These are phyloP conservation scores for Acrocera orbiculus DNA, from an alignment of 2,888 invertebrate genomes.

Conservation along the genomic window DNA sequence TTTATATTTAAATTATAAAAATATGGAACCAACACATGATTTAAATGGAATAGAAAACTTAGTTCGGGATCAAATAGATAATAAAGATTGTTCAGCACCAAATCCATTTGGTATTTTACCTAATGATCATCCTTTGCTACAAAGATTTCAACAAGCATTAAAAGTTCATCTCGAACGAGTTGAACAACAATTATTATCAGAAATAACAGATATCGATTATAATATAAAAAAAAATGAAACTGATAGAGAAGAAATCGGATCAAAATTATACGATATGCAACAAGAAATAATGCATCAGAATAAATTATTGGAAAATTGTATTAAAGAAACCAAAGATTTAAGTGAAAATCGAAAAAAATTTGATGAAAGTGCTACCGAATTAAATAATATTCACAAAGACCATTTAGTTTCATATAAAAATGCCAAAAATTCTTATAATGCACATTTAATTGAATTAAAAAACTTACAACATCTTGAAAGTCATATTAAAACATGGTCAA, in stretches of 20 bases:
- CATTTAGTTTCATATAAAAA: constrained; percentile 17
- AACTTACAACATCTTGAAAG: constrained; percentile 23
- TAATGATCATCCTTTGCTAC: constrained; percentile 55
- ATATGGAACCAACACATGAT: too few relatives aligned
- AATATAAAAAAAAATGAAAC: constrained; percentile 20
- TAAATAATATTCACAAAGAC: constrained; percentile 26
- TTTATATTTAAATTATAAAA: too few relatives aligned
- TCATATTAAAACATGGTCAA: constrained; percentile 26
- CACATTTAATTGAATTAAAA: constrained; percentile 21
- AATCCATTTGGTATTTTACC: constrained; percentile 34
- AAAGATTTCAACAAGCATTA: constrained; percentile 51
- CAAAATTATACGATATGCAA: constrained; percentile 33
- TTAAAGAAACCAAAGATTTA: constrained; percentile 27
- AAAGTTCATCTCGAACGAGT: constrained; percentile 46
- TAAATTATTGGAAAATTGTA: constrained; percentile 31
- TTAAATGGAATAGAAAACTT: too few relatives aligned
- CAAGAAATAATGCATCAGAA: constrained; percentile 33
- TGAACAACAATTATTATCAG: constrained; percentile 43
- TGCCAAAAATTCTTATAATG: constrained; percentile 21
- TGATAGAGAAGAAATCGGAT: constrained; percentile 29
- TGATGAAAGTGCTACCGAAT: constrained; percentile 22
- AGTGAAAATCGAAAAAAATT: constrained; percentile 23
- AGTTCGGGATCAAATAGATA: too few relatives aligned
- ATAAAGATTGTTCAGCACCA: too few relatives aligned
- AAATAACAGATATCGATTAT: constrained; percentile 47